phyloP scores from a whole-genome alignment of 1,140 invertebrate species.

The Formica exsecta region DNA sequence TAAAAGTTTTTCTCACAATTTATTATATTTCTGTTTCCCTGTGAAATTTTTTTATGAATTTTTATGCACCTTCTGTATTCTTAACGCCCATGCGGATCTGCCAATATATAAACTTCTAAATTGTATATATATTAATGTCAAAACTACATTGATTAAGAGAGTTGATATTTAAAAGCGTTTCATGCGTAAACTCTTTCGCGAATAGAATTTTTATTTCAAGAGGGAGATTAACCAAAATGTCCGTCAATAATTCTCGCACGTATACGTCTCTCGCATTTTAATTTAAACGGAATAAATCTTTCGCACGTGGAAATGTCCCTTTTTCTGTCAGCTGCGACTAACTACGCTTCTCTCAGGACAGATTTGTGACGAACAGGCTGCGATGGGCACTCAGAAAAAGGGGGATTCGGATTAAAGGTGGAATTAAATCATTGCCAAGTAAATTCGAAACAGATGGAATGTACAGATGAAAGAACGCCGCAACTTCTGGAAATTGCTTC shows the following conservation, averaged over 20 bases:
- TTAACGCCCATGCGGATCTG: neutral
- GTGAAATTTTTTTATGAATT: neutral
- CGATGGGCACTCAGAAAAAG: neutral
- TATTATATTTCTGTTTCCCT: neutral
- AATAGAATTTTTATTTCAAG: slow-evolving; percentile 12
- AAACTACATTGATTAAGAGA: slow-evolving; percentile 11
- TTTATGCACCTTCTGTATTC: neutral
- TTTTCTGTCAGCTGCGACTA: slow-evolving; percentile 70
- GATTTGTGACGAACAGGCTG: slow-evolving; percentile 47
- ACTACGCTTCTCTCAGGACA: slow-evolving; percentile 67
- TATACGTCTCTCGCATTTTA: slow-evolving; percentile 36
- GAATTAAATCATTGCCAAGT: slow-evolving; percentile 42
- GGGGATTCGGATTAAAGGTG: slow-evolving; percentile 21
- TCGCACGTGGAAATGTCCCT: slow-evolving; percentile 65
- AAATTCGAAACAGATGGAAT: slow-evolving; percentile 11
- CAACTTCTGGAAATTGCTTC: neutral
- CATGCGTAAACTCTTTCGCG: neutral
- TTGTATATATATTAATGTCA: slow-evolving; percentile 21
- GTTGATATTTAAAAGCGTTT: slow-evolving; percentile 28
- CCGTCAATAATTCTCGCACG: slow-evolving; percentile 40
- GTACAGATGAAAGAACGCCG: neutral
- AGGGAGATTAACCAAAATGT: slow-evolving; percentile 39
- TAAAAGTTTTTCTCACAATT: slow-evolving; percentile 32
- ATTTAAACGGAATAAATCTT: slow-evolving; percentile 66
- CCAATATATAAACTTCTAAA: neutral